Evolutionary conservation across 2,797 vertebrate genomes (phyloP).

Genomic region (Chanos chanos): DNA sequence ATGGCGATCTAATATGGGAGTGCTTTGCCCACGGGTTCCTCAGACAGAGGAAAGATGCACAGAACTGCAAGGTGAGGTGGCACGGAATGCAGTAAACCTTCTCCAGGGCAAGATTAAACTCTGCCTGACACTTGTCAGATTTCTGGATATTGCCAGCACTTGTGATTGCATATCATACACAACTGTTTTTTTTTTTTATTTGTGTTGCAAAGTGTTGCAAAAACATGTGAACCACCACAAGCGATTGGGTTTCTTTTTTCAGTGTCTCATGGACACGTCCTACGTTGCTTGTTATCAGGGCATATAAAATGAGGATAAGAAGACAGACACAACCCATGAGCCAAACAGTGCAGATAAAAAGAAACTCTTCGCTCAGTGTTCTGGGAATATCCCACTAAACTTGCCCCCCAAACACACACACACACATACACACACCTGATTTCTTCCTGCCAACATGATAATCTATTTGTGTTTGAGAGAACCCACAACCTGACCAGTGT

Average conservation of each 20-base stretch:
- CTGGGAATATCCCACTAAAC: slow-evolving; percentile 61
- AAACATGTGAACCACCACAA: neutral
- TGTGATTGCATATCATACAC: no score
- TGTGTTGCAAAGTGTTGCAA: no score
- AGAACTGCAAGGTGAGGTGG: no score
- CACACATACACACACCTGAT: no score
- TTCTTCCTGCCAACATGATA: slow-evolving; percentile 58
- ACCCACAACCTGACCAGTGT: slow-evolving; percentile 55
- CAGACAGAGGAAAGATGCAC: slow-evolving; percentile 59
- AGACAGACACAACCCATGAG: slow-evolving; percentile 67
- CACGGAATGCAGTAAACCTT: no score
- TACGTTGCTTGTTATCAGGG: slow-evolving; percentile 63
- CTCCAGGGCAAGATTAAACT: no score
- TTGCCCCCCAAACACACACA: no score
- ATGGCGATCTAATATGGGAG: slow-evolving; percentile 63
- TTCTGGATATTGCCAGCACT: no score
- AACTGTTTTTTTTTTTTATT: no score
- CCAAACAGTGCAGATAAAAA: slow-evolving; percentile 63
- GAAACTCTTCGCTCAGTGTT: slow-evolving; percentile 63
- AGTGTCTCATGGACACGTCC: slow-evolving; percentile 61
- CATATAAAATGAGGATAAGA: slow-evolving; percentile 59
- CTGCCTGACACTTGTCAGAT: no score
- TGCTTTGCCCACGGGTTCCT: slow-evolving; percentile 59
- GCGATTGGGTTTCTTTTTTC: neutral
- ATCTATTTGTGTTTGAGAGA: slow-evolving; percentile 68